Conservation (phyloP, 2,797 vertebrate species). For the Silurus aristotelis region DNA sequence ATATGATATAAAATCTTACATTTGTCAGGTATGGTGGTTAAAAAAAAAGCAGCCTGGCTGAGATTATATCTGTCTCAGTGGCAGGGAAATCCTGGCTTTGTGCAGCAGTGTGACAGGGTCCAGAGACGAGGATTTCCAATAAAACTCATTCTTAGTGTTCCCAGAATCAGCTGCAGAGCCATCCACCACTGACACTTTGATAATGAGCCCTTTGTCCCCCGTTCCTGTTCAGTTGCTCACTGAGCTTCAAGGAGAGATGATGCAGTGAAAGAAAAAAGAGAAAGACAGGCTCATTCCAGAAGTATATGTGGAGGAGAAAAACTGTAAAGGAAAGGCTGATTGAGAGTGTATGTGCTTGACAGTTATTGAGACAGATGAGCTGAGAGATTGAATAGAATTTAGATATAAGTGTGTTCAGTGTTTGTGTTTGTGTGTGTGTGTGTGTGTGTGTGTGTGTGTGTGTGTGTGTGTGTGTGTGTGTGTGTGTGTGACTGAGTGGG, state of each 20-base stretch:
- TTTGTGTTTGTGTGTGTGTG: constrained; percentile 9
- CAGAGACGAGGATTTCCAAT: constrained; percentile 33
- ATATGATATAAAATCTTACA: not conserved
- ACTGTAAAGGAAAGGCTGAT: constrained; percentile 40
- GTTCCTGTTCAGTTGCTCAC: constrained; percentile 38
- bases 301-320: constrained; percentile 34
- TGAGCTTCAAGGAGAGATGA: constrained; percentile 36
- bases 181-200: constrained; percentile 44
- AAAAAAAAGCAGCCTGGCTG: not conserved
- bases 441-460: constrained; percentile 17
- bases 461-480: constrained; percentile 19
- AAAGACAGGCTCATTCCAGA: constrained; percentile 37
- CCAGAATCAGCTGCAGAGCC: constrained; percentile 33
- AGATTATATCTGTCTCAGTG: not conserved
- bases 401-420: constrained; percentile 18
- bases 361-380: constrained; percentile 48
- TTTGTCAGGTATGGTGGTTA: not conserved
- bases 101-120: constrained; percentile 23
- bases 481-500: constrained; percentile 14
- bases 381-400: constrained; percentile 44
- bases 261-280: constrained; percentile 35
- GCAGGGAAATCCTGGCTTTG: constrained; percentile 26
- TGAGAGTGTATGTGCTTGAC: constrained; percentile 34
- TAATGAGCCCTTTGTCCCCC: constrained; percentile 48
- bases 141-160: constrained; percentile 31